phyloP scores from a whole-genome alignment of 2,888 invertebrate genomes.

The Metalampra italica region DNA sequence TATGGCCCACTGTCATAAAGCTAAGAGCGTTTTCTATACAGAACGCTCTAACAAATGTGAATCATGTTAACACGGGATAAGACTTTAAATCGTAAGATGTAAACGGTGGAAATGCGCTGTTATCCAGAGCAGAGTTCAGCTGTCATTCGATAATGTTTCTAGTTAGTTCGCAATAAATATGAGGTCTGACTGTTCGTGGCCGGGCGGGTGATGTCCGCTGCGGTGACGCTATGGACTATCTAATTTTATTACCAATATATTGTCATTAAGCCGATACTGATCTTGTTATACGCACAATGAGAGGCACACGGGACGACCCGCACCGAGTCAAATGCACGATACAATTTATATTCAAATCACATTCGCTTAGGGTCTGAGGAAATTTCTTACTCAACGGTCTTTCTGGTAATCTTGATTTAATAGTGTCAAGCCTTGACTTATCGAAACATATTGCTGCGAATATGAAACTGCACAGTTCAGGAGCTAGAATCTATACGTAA shows the following conservation, averaged over 20 bases:
- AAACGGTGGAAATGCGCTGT: slow-evolving; percentile 38
- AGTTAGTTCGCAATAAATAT: slow-evolving; percentile 73
- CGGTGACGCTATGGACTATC: slow-evolving; percentile 74
- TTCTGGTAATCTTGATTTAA: slow-evolving; percentile 71
- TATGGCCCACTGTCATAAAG: slow-evolving; percentile 69
- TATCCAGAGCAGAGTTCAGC: slow-evolving; percentile 54
- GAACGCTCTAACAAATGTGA: slow-evolving; percentile 35
- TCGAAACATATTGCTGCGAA: slow-evolving; percentile 18
- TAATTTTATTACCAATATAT: slow-evolving; percentile 79
- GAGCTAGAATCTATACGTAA: no score
- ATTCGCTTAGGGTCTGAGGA: slow-evolving; percentile 64
- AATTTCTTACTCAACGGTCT: slow-evolving; percentile 75
- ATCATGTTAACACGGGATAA: slow-evolving; percentile 43
- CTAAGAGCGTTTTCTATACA: slow-evolving; percentile 57
- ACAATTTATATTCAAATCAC: slow-evolving; percentile 77
- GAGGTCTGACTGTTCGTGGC: slow-evolving; percentile 51
- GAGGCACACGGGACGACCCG: slow-evolving; percentile 56
- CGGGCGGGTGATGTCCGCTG: slow-evolving; percentile 56
- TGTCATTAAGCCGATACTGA: slow-evolving; percentile 79
- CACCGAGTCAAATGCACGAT: slow-evolving; percentile 46
- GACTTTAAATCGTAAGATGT: slow-evolving; percentile 45
- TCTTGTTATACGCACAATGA: slow-evolving; percentile 78
- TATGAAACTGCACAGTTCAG: neutral
- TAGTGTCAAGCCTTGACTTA: slow-evolving; percentile 45
- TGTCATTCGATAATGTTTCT: slow-evolving; percentile 74